A percentile compares a stretch with the other conserved stretches of the same genome.
These are phyloP conservation scores for Plestiodon gilberti DNA, from an alignment of 2,113 vertebrate genomes.

Conservation along the genomic window DNA sequence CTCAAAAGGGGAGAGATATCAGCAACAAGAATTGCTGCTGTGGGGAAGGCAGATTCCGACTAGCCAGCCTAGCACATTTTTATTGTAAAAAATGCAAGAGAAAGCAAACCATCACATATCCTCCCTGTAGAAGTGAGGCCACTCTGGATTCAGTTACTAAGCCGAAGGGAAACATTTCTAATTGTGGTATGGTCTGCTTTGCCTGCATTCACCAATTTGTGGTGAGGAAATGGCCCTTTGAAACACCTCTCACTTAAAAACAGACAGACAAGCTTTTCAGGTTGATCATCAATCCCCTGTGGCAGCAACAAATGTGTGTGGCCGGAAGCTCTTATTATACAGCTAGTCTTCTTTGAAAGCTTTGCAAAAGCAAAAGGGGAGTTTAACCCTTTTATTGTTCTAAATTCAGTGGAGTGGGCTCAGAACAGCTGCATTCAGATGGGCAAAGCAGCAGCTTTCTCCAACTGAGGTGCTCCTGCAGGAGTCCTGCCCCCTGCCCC, in stretches of 20 bases:
- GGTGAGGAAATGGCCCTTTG: not conserved
- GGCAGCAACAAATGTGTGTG: conserved; percentile 1
- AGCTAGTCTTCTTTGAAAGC: not conserved
- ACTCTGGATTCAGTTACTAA: not conserved
- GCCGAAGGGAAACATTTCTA: not conserved
- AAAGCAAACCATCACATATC: not conserved
- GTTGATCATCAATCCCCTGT: not conserved
- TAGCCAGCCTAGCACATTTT: not conserved
- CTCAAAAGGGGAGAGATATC: not conserved
- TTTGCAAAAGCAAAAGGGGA: not conserved
- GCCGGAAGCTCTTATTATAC: not conserved
- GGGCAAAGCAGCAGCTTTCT: not conserved
- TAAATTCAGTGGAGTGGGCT: not conserved
- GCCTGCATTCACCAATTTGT: not conserved
- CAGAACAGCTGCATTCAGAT: not conserved
- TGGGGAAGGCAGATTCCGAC: not conserved
- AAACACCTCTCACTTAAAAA: not conserved
- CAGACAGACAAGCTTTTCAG: not conserved
- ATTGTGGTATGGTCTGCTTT: not conserved
- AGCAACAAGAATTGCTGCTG: not conserved
- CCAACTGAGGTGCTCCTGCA: not conserved
- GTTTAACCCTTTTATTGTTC: conserved; percentile 4
- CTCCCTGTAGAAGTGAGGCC: not conserved
- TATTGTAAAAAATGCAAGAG: not conserved
- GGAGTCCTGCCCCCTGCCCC: not conserved